phyloP scores from a whole-genome alignment of 2,888 invertebrate genomes.

The Acrobasis repandana region DNA sequence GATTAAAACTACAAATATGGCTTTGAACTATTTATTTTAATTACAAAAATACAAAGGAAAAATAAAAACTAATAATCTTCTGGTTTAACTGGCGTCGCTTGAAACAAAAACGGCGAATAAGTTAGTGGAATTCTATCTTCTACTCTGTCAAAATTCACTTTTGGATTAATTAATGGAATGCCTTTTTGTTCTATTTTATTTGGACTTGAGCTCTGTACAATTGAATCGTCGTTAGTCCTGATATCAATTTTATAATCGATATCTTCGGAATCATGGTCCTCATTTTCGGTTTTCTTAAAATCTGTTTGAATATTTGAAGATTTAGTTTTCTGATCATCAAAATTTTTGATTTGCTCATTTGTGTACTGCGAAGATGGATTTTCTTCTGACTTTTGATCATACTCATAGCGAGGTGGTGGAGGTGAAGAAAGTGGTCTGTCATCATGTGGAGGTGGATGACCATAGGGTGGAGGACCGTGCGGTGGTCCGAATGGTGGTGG shows the following conservation, averaged over 20 bases:
- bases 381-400: not conserved
- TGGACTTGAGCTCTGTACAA: not conserved
- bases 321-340: not conserved
- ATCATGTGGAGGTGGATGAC: constrained; percentile 14
- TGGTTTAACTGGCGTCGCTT: constrained; percentile 46
- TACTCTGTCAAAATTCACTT: not conserved
- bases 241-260: constrained; percentile 22
- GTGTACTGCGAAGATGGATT: not conserved
- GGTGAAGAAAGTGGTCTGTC: constrained; percentile 26
- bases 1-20: not conserved
- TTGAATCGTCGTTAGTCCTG: not conserved
- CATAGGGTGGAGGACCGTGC: constrained; percentile 1
- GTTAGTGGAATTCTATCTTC: constrained; percentile 5
- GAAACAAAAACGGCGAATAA: constrained; percentile 35
- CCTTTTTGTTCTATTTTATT: not conserved
- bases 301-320: not conserved
- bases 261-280: constrained; percentile 5
- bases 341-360: not conserved
- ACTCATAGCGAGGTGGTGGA: constrained; percentile 24
- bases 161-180: not conserved
- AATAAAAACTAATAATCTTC: constrained; percentile 30
- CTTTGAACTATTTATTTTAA: not conserved
- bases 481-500: not conserved
- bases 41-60: not conserved
- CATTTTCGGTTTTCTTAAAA: not conserved